Conservation (phyloP, 1,140 invertebrate species). For the Pogonognathellus flavescens region DNA sequence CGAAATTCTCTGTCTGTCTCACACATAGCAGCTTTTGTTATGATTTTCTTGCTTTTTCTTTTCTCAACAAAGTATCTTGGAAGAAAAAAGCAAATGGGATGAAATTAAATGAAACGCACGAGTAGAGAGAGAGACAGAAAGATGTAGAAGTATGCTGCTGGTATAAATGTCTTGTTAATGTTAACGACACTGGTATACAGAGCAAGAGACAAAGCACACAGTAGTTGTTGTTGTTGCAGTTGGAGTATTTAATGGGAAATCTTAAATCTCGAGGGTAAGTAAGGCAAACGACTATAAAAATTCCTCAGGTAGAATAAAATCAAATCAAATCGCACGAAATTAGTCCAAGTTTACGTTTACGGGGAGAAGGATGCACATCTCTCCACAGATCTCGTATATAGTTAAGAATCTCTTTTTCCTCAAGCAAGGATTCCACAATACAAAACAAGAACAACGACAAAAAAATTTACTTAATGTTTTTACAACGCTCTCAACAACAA, state of each 20-base stretch:
- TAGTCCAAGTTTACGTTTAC: slow-evolving; percentile 8
- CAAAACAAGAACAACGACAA: no score
- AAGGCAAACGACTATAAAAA: slow-evolving; percentile 29
- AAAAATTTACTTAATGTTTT: no score
- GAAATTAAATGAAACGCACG: slow-evolving; percentile 46
- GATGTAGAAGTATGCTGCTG: not conserved
- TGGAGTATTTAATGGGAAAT: slow-evolving; percentile 28
- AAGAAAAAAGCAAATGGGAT: not conserved
- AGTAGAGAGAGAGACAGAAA: not conserved
- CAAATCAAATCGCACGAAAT: slow-evolving; percentile 44
- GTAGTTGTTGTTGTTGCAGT: no score
- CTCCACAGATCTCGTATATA: no score
- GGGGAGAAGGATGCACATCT: no score
- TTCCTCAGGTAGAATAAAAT: slow-evolving; percentile 41
- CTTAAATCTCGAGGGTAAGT: slow-evolving; percentile 21
- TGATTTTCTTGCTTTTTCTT: not conserved
- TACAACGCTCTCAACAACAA: no score
- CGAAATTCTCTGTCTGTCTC: not conserved
- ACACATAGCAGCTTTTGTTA: not conserved
- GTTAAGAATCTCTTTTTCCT: no score
- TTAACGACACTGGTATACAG: not conserved
- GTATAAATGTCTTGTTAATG: not conserved
- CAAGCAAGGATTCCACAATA: no score
- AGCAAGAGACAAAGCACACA: no score
- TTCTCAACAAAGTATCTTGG: not conserved